A percentile compares a stretch with the other conserved stretches of the same genome.
Evolutionary conservation across 2,113 vertebrate genomes (phyloP).

Genomic region (Lichenostomus cassidix): DNA sequence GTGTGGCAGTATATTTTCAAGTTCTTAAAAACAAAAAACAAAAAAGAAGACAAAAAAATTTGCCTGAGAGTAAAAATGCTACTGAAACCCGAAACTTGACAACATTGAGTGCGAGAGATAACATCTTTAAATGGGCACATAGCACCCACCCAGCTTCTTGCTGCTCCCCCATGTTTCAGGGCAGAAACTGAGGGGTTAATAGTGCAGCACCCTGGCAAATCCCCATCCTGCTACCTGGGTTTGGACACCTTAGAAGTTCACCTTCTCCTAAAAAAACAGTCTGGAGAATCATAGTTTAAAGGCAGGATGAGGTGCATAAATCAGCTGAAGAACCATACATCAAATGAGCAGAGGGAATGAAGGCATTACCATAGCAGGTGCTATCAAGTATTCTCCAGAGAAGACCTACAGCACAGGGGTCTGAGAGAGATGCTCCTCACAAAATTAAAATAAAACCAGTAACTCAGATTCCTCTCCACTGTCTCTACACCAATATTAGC

Average conservation of each 20-base stretch:
- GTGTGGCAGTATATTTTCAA: not conserved
- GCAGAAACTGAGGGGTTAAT: not conserved
- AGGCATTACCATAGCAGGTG: not conserved
- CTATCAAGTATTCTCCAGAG: not conserved
- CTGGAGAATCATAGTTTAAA: not conserved
- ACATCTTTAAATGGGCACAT: not conserved
- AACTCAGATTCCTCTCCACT: rapidly evolving
- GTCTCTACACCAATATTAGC: not conserved
- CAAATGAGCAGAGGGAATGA: rapidly evolving
- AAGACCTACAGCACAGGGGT: not conserved
- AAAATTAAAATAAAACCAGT: not conserved
- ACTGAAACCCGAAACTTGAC: slow-evolving; percentile 42
- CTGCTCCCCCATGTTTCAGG: not conserved
- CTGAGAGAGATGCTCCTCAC: not conserved
- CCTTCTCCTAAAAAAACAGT: not conserved
- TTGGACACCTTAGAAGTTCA: not conserved
- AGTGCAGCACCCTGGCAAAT: not conserved
- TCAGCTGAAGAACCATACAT: not conserved
- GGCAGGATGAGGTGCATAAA: not conserved
- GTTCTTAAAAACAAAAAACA: not conserved
- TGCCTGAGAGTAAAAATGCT: slow-evolving; percentile 42
- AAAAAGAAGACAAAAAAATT: not conserved
- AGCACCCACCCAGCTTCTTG: not conserved
- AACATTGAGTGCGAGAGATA: not conserved
- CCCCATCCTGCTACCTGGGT: rapidly evolving